Base-by-base conservation (phyloP, 2,113 vertebrate species). In the Malurus melanocephalus region DNA sequence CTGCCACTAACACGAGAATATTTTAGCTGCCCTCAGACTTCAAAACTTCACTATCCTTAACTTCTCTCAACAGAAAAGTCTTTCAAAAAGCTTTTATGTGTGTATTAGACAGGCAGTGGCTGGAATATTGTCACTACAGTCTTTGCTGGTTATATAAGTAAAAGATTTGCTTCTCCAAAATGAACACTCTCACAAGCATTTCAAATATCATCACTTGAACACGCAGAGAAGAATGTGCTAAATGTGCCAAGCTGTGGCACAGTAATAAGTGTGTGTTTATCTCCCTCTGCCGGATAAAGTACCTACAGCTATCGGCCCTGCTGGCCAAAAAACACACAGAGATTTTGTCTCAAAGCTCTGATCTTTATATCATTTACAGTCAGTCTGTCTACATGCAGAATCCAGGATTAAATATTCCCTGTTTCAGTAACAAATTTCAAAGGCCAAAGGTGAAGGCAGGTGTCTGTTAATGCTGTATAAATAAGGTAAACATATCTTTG, bases 201-300 rank as follows among this genome's bases (percentile, higher is more conserved):
- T 80, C 22, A 68, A 42, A 16, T 17, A 51, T 30, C 45, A 68
- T 26, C 48, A 13, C 30, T 19, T n/a, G 18, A 57, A 26, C 3
- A 38, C 10, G 23, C 5, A 11, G 28, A 62, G 26, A 27, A 2
- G 14, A 60, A 45, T 2, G 11, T 22, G 32, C 11, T 23, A 12
- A 15, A 30, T 9, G 52, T 55, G 48, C 33, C 30, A 17, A 48
- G 24, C 13, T 14, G 19, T 5, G 51, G 4, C 72, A 56, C 27
- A 3, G 11, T 38, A 22, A 22, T 30, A 46, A 83, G 42, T 19
- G 30, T 46, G 80, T 5, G 21, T 73, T 38, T 86, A 84, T 42
- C 77, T 90, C 95, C 96, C 95, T 94, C 96, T 96, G 16, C 55
- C 9, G 94, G 89, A 48, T 43, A n/a, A 42, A 69, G n/a, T 38